Evolutionary conservation across 1,140 invertebrate genomes (phyloP).

Genomic region (Cecropterus lyciades): DNA sequence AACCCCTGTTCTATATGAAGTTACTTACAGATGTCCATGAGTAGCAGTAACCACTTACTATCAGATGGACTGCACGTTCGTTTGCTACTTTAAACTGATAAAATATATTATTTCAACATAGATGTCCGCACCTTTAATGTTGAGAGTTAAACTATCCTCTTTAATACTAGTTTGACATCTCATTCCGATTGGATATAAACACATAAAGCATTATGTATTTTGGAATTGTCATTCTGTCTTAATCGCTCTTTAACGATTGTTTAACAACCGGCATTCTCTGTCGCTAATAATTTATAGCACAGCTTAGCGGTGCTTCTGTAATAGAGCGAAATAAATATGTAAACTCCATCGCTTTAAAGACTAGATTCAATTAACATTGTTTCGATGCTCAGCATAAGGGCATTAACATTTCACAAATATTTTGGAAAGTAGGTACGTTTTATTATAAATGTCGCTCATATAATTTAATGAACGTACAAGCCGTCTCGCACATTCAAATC

Average conservation of each 20-base stretch:
- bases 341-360: not conserved
- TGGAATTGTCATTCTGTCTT: constrained; percentile 58
- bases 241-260: constrained; percentile 75
- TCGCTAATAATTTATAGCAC: constrained; percentile 64
- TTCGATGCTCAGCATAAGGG: constrained; percentile 5
- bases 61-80: no score
- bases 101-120: no score
- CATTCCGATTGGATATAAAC: constrained; percentile 30
- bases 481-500: constrained; percentile 3
- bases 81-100: no score
- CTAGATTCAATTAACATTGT: constrained; percentile 10
- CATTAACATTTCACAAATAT: constrained; percentile 44
- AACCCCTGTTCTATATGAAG: no score
- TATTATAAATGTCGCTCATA: constrained; percentile 37
- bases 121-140: not conserved
- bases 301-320: constrained; percentile 60
- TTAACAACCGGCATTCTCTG: constrained; percentile 65
- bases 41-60: no score
- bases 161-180: constrained; percentile 24
- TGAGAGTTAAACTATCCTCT: not conserved
- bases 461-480: constrained; percentile 33
- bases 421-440: constrained; percentile 41
- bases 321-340: constrained; percentile 18
- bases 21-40: no score
- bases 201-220: constrained; percentile 34